These are phyloP conservation scores for Poeciliopsis paucimaculata DNA, from an alignment of 2,797 vertebrate genomes.

Conservation along the genomic window DNA sequence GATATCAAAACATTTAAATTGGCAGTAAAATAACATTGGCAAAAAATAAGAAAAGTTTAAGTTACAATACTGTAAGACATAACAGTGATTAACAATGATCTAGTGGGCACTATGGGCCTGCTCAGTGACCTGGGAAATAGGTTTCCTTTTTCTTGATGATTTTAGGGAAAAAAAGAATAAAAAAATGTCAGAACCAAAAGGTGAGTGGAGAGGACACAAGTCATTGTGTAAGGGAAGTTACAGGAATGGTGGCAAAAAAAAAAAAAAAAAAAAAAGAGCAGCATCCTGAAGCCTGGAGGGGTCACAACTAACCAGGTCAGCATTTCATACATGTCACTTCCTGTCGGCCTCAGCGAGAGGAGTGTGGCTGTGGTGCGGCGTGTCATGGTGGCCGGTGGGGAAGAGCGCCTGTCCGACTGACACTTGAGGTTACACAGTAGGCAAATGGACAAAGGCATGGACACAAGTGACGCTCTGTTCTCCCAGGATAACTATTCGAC, in stretches of 20 bases:
- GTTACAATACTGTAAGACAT: slow-evolving; percentile 29
- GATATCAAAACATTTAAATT: neutral
- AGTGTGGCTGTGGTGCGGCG: slow-evolving; percentile 64
- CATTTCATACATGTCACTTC: slow-evolving; percentile 79
- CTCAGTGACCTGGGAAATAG: slow-evolving; percentile 71
- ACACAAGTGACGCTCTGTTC: slow-evolving; percentile 9
- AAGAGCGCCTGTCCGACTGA: slow-evolving; percentile 72
- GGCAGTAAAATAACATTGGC: slow-evolving; percentile 18
- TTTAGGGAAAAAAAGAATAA: slow-evolving; percentile 34
- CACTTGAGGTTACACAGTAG: slow-evolving; percentile 69
- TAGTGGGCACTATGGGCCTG: slow-evolving; percentile 45
- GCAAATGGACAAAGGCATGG: slow-evolving; percentile 53
- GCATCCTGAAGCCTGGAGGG: slow-evolving; percentile 65
- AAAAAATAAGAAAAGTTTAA: slow-evolving; percentile 9
- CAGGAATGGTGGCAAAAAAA: slow-evolving; percentile 41
- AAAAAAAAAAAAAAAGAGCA: slow-evolving; percentile 56
- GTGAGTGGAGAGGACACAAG: slow-evolving; percentile 37
- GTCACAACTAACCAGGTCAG: slow-evolving; percentile 75
- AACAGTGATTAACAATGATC: slow-evolving; percentile 42
- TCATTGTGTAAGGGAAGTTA: slow-evolving; percentile 33
- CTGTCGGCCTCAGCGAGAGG: slow-evolving; percentile 70
- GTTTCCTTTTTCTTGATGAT: slow-evolving; percentile 58
- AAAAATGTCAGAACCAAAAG: slow-evolving; percentile 35
- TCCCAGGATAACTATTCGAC: neutral
- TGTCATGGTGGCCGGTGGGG: slow-evolving; percentile 67